A percentile compares a stretch with the other conserved stretches of the same genome.
phyloP scores from a whole-genome alignment of 2,888 invertebrate species.

The Loripinus fragilis region DNA sequence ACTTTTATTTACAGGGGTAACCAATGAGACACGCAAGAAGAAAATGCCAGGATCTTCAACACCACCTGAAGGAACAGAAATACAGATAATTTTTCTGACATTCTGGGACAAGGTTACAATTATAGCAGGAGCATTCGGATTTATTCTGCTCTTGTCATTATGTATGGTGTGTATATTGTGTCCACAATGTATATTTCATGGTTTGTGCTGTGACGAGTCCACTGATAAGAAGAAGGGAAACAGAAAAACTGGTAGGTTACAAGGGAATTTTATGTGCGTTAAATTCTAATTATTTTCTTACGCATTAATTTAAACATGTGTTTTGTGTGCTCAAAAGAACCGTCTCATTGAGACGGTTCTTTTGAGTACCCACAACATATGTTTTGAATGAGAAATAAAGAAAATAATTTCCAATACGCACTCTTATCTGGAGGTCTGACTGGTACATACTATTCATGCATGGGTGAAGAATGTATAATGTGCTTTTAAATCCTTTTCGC shows the following conservation, averaged over 20 bases:
- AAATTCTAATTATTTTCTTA: no score
- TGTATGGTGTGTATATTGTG: slow-evolving; percentile 66
- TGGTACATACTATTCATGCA: no score
- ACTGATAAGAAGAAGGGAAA: slow-evolving; percentile 23
- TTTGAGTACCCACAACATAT: no score
- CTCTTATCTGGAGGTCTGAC: no score
- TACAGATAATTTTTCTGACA: slow-evolving; percentile 51
- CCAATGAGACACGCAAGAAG: neutral
- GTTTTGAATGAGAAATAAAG: no score
- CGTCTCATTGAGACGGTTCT: no score
- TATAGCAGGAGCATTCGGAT: slow-evolving; percentile 58
- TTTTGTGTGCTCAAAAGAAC: no score
- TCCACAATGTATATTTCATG: slow-evolving; percentile 65
- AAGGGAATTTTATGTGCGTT: no score
- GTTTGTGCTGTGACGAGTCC: slow-evolving; percentile 51
- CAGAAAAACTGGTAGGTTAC: slow-evolving; percentile 28
- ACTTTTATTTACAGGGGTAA: neutral
- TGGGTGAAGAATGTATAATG: no score
- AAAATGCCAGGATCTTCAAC: slow-evolving; percentile 1
- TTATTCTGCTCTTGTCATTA: slow-evolving; percentile 60
- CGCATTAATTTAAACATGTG: no score
- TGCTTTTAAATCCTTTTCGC: no score
- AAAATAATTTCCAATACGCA: no score
- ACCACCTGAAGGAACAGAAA: slow-evolving; percentile 19
- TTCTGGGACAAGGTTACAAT: slow-evolving; percentile 71